Percentiles rank a stretch among this genome's conserved stretches.
Conservation (phyloP, 2,888 invertebrate genomes). For the Dendrolimus houi region DNA sequence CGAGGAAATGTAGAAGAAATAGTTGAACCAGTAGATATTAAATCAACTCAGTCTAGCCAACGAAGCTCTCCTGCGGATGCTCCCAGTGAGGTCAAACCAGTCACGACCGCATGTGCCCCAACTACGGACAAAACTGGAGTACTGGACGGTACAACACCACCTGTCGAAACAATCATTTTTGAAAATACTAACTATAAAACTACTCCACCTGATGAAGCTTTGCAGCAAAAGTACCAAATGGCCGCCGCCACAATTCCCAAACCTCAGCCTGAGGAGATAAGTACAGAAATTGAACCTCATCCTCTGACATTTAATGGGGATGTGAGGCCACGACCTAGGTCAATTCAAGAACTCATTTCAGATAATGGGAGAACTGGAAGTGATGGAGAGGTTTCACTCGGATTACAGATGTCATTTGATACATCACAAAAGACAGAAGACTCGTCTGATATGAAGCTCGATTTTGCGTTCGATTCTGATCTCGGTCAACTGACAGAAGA, state of each 20-base stretch:
- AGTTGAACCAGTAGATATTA: conserved; percentile 39
- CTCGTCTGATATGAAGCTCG: conserved; percentile 91
- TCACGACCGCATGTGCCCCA: conserved; percentile 32
- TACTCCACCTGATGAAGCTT: conserved; percentile 79
- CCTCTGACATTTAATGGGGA: conserved; percentile 59
- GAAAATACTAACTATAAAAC: conserved; percentile 94
- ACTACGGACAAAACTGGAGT: conserved; percentile 73
- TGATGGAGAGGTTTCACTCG: conserved; percentile 63
- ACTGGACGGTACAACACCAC: conserved; percentile 85
- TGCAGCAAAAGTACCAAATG: conserved; percentile 79
- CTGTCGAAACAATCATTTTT: conserved; percentile 92
- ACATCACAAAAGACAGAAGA: conserved; percentile 80
- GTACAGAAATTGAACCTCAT: conserved; percentile 67
- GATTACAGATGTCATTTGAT: conserved; percentile 82
- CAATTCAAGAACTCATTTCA: conserved; percentile 65
- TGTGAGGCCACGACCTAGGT: conserved; percentile 54
- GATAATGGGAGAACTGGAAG: conserved; percentile 46
- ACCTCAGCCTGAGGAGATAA: conserved; percentile 65
- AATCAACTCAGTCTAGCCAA: conserved; percentile 60
- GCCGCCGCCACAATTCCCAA: conserved; percentile 54
- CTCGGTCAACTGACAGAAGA: conserved; percentile 85
- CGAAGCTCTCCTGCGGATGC: conserved; percentile 62
- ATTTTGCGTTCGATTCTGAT: conserved; percentile 92
- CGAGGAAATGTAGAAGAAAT: conserved; percentile 72
- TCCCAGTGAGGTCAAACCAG: conserved; percentile 43